Evolutionary conservation across 2,113 vertebrate genomes (phyloP).

Genomic region (Penelope pileata): DNA sequence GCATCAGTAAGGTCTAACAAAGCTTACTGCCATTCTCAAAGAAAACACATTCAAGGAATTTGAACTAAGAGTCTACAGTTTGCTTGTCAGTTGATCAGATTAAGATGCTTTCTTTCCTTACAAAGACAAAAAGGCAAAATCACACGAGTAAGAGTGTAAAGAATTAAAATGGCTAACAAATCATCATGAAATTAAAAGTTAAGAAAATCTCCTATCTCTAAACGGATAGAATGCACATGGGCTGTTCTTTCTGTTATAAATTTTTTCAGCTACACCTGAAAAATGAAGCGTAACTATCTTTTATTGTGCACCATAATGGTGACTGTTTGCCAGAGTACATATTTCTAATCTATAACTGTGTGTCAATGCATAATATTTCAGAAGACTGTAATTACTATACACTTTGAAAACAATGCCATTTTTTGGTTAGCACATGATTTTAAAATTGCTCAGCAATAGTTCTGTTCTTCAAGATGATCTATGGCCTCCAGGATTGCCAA

Average conservation of each 20-base stretch:
- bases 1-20: constrained; percentile 6
- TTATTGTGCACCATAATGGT: not conserved
- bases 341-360: not conserved
- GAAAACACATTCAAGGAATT: not conserved
- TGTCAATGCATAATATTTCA: not conserved
- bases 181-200: not conserved
- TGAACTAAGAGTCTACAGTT: not conserved
- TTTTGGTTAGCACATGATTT: not conserved
- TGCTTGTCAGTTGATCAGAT: not conserved
- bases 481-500: not conserved
- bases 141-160: not conserved
- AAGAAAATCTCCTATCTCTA: not conserved
- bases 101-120: not conserved
- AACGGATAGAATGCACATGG: too few species aligned
- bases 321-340: not conserved
- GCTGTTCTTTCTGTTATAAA: too few species aligned
- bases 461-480: not conserved
- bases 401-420: not conserved
- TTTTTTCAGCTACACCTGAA: not conserved
- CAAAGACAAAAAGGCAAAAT: not conserved
- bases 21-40: not conserved
- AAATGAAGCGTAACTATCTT: not conserved
- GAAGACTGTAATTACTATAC: not conserved
- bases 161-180: not conserved
- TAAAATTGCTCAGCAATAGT: not conserved